Percentiles rank a stretch among this genome's conserved stretches.
phyloP scores from a whole-genome alignment of 2,797 vertebrate genomes.

The Poecilia wingei region DNA sequence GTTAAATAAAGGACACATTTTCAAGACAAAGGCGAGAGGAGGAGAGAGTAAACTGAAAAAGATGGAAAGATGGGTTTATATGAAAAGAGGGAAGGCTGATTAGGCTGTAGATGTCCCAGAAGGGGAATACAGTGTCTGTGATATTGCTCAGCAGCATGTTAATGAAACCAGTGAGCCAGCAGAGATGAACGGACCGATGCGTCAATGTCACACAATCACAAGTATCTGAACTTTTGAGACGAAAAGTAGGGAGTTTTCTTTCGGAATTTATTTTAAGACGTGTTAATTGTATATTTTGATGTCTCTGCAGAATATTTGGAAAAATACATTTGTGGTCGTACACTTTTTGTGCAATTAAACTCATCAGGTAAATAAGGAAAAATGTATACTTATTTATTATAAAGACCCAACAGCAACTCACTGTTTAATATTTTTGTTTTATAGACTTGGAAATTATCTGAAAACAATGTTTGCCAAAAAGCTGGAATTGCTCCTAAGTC shows the following conservation, averaged over 20 bases:
- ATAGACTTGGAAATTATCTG: neutral
- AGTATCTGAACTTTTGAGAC: neutral
- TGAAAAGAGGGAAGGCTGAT: slow-evolving; percentile 26
- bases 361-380: neutral
- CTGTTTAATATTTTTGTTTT: neutral
- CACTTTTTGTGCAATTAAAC: neutral
- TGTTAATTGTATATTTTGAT: neutral
- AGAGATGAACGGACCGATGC: slow-evolving; percentile 25
- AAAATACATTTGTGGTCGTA: neutral
- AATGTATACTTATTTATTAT: neutral
- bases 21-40: slow-evolving; percentile 10
- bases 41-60: slow-evolving; percentile 8
- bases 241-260: neutral
- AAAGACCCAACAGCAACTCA: too few species aligned
- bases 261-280: neutral
- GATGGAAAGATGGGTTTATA: slow-evolving; percentile 29
- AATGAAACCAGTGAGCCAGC: slow-evolving; percentile 40
- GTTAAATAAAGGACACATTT: slow-evolving; percentile 46
- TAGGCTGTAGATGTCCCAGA: slow-evolving; percentile 43
- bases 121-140: slow-evolving; percentile 37
- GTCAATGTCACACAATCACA: slow-evolving; percentile 28
- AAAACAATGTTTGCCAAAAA: neutral
- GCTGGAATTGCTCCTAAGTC: neutral
- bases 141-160: slow-evolving; percentile 47
- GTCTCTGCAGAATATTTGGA: neutral